Evolutionary conservation across 2,888 invertebrate genomes (phyloP).

Genomic region (Polydrusus pterygomalis): DNA sequence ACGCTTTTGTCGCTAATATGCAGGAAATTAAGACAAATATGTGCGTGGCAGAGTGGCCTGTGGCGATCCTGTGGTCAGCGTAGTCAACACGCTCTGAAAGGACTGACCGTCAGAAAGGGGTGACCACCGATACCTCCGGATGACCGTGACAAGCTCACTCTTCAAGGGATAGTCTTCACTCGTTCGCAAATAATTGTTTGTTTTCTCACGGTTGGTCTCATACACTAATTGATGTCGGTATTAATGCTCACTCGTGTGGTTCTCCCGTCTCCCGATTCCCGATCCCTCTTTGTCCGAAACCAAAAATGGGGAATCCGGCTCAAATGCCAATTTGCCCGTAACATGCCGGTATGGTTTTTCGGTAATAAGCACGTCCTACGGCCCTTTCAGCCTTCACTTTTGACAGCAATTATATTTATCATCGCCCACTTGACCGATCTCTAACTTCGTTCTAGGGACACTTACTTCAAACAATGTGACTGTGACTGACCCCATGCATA

Average conservation of each 20-base stretch:
- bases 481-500: conserved; percentile 27
- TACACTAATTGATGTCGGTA: conserved; percentile 72
- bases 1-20: conserved; percentile 62
- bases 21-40: conserved; percentile 70
- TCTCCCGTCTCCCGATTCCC: conserved; percentile 65
- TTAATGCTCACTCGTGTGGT: conserved; percentile 70
- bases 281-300: conserved; percentile 67
- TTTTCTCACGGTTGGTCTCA: conserved; percentile 72
- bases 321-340: conserved; percentile 68
- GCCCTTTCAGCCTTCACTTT: conserved; percentile 55
- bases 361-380: conserved; percentile 65
- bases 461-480: conserved; percentile 35
- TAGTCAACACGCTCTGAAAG: conserved; percentile 56
- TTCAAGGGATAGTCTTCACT: conserved; percentile 68
- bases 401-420: conserved; percentile 65
- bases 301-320: conserved; percentile 67
- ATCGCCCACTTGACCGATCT: conserved; percentile 59
- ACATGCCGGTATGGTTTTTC: conserved; percentile 67
- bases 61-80: conserved; percentile 59
- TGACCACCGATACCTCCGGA: conserved; percentile 64
- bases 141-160: conserved; percentile 70
- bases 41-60: conserved; percentile 60
- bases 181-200: conserved; percentile 72
- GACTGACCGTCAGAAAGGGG: conserved; percentile 59
- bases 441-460: conserved; percentile 49